Evolutionary conservation across 2,888 invertebrate species (phyloP), one percentile per base, ranked within the genome.

Genomic region (Dimorphilus gyrociliatus): DNA sequence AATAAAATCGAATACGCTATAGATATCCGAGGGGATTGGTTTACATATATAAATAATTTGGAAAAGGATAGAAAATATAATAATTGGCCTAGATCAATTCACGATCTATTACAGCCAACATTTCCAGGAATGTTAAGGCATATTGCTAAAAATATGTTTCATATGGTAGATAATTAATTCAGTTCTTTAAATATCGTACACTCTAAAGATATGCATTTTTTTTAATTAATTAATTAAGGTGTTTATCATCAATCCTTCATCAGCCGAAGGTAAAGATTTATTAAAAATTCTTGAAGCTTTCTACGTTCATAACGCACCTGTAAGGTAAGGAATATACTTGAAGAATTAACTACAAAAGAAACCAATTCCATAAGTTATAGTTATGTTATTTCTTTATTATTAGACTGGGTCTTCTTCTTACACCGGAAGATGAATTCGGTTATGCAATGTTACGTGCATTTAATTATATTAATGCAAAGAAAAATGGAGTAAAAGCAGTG

Each of bases 101-200:
- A 80, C 68, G 86, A 92, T 50, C 67, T 97, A 38, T 66, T 97
- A 39, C 70, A 90, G 36, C 92, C 94, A n/a, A 85, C 88, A 0
- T 97, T 88, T 55, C 92, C 92, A 1, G 94, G 94, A 32, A 92
- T 94, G 88, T 66, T 97, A 37, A 69, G 94, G 40, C 66, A 67
- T 30, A 57, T 68, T 24, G 63, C 65, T 19, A 59, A 65, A 37
- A 69, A 69, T 44, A 70, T 90, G 37, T 66, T 65, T 44, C 60
- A 66, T 40, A 36, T 67, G 44, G 65, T 65, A 37, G 44, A 50
- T 44, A 2, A 1, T 1, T 8, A 14, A 8, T 21, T 8, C n/a
- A n/a, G n/a, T n/a, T n/a, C n/a, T 21, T 21, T n/a, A 10, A 21
- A 10, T 8, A 8, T n/a, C n/a, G n/a, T 10, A 10, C 10, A 21